A percentile compares a stretch with the other conserved stretches of the same genome.
Evolutionary conservation across 2,797 vertebrate genomes (phyloP).

Genomic region (Anguilla obscura): DNA sequence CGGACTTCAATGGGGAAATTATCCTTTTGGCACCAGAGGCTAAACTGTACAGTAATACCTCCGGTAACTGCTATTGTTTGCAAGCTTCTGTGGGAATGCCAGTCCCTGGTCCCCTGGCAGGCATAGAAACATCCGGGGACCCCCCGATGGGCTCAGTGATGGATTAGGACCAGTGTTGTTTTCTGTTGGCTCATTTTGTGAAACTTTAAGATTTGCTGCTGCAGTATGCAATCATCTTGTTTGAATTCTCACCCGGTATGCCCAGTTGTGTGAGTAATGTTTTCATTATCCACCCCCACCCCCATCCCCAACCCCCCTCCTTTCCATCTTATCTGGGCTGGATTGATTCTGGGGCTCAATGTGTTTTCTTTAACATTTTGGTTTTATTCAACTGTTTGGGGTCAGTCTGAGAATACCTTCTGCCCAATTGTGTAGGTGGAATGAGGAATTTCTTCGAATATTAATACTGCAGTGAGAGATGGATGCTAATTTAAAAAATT

Average conservation of each 20-base stretch:
- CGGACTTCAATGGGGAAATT: too few relatives aligned
- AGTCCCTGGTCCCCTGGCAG: too few relatives aligned
- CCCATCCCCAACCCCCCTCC: background rate
- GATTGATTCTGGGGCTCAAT: conserved; percentile 1
- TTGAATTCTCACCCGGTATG: background rate
- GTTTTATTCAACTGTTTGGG: background rate
- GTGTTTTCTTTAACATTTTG: background rate
- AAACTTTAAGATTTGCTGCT: background rate
- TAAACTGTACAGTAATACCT: too few relatives aligned
- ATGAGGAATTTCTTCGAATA: background rate
- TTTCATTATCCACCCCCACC: background rate
- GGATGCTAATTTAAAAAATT: background rate
- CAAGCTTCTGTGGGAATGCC: too few relatives aligned
- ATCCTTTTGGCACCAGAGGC: too few relatives aligned
- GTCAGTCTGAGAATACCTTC: background rate
- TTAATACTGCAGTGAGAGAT: conserved; percentile 8
- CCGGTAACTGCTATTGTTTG: too few relatives aligned
- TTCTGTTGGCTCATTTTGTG: background rate
- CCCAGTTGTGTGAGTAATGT: background rate
- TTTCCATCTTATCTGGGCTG: background rate
- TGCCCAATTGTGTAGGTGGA: background rate
- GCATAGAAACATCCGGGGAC: background rate
- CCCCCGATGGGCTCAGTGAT: background rate
- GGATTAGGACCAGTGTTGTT: background rate
- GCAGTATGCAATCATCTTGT: background rate